phyloP scores from a whole-genome alignment of 2,888 invertebrate genomes.

The Tenthredo distinguenda region DNA sequence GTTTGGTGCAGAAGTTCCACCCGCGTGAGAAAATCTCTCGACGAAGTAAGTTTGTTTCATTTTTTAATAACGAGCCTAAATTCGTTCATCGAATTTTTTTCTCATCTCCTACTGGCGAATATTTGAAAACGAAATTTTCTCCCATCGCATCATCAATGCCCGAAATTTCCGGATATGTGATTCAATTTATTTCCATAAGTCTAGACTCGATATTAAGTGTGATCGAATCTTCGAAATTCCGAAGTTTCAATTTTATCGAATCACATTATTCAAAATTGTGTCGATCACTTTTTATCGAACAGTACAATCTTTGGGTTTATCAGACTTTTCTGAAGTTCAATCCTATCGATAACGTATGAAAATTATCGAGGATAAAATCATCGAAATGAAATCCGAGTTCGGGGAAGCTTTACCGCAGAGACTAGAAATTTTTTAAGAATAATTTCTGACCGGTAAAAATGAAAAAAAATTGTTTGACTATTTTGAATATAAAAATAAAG shows the following conservation, averaged over 20 bases:
- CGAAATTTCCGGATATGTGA: neutral
- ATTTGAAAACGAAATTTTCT: neutral
- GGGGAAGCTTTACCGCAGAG: neutral
- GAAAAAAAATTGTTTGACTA: neutral
- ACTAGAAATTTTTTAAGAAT: neutral
- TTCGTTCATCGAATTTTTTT: neutral
- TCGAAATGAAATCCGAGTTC: neutral
- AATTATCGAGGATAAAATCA: neutral
- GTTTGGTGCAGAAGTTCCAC: slow-evolving; percentile 22
- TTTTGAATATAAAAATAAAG: neutral
- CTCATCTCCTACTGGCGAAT: neutral
- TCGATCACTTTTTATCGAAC: neutral
- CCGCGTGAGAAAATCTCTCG: neutral
- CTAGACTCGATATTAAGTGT: neutral
- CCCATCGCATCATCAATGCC: neutral
- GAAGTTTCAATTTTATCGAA: neutral
- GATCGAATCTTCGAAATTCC: neutral
- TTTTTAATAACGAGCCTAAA: neutral
- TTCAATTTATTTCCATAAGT: neutral
- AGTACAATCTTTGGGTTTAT: neutral
- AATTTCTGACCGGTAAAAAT: neutral
- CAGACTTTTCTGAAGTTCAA: neutral
- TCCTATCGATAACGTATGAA: neutral
- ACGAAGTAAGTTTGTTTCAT: slow-evolving; percentile 7
- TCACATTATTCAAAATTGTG: neutral